Percentiles rank a stretch among this genome's conserved stretches.
Evolutionary conservation across 1,140 invertebrate species (phyloP).

Genomic region (Aphaenogaster rudis): DNA sequence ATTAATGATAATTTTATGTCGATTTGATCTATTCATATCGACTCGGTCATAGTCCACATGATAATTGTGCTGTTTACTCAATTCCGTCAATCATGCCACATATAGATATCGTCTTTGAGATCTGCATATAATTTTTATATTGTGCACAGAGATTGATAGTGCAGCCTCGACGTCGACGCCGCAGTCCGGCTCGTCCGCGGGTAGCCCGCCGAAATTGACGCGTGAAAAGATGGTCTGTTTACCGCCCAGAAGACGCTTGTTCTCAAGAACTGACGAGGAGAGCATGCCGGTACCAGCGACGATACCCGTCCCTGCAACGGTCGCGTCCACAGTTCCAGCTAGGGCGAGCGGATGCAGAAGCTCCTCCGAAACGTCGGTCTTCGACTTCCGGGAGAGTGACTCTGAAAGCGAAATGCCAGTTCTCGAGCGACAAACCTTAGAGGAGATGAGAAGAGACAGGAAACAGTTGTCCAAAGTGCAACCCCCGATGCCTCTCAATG

Average conservation of each 20-base stretch:
- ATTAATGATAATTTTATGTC: background rate
- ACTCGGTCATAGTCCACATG: background rate
- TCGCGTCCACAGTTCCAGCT: constrained; percentile 79
- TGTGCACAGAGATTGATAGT: constrained; percentile 76
- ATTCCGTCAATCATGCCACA: background rate
- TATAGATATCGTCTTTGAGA: background rate
- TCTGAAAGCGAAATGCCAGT: constrained; percentile 89
- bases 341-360: constrained; percentile 87
- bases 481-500: constrained; percentile 85
- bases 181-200: constrained; percentile 81
- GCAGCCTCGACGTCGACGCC: constrained; percentile 82
- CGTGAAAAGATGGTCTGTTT: constrained; percentile 83
- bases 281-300: constrained; percentile 77
- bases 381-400: constrained; percentile 89
- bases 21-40: background rate
- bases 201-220: constrained; percentile 87
- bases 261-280: constrained; percentile 87
- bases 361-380: constrained; percentile 89
- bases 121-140: constrained; percentile 31
- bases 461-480: constrained; percentile 86
- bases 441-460: constrained; percentile 88
- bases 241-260: constrained; percentile 85
- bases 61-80: background rate
- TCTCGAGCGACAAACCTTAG: constrained; percentile 87
- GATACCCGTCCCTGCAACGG: constrained; percentile 73